Base-by-base conservation (phyloP, 2,888 invertebrate genomes). In the Pachydiplax longipennis region DNA sequence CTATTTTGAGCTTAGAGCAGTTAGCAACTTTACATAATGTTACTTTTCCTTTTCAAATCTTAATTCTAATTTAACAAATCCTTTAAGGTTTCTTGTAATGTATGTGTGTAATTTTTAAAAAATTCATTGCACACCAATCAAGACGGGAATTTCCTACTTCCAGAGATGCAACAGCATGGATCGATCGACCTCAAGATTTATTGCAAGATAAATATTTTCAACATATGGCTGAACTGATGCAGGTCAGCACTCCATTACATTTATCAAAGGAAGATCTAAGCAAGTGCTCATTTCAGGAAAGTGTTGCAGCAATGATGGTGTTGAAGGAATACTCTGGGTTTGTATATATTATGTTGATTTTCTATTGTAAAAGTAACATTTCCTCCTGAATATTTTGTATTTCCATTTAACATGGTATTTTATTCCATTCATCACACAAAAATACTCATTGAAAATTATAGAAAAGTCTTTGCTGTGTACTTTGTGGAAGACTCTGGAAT, bases 161-260 rank as follows among this genome's bases (percentile, higher is more conserved):
- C 81, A 90, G 90, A 22, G 90, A 90, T 81, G 90, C 81, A 2
- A 22, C 81, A 37, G 90, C 90, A 35, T 92, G 92, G 90, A 92
- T 92, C n/a, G 92, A 92, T 25, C 91, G 91, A 58, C 92, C 92
- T 0, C 91, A 92, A 37, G 92, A 92, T 80, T 87, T 92, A 87
- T 91, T 91, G 12, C 90, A 92, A 61, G 92, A 92, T 58, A 91
- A 92, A 48, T 92, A 92, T 82, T 92, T 92, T 53, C 91, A 91
- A 58, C 90, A 91, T 22, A 90, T 92, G 81, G 92, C 91, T 13
- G 91, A 90, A 25, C 90, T 92, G 40, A 91, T 92, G 22, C 92
- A 92, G 53, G 90, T 91, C 22, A 93, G 93, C 83, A 90, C 61
- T 3, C 81, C 90, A 81, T 81, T 90, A 15, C 90, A 90, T 53